These are phyloP conservation scores for Scaptomyza graminum DNA, from an alignment of 1,140 invertebrate species.

Conservation along the genomic window DNA sequence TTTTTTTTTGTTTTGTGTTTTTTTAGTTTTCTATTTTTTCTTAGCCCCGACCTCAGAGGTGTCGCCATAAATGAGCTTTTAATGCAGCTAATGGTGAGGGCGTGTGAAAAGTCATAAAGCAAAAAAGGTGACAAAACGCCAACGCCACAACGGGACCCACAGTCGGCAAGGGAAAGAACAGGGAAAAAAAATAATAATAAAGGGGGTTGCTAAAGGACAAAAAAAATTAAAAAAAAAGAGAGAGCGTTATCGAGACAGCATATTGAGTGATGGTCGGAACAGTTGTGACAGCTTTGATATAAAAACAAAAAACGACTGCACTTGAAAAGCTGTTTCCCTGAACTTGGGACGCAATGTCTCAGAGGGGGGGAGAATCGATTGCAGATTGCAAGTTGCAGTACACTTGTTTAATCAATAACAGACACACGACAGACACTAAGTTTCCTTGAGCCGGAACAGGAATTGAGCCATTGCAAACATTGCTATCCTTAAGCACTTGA, in stretches of 20 bases:
- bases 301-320: neutral
- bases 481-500: conserved; percentile 26
- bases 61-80: conserved; percentile 76
- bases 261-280: conserved; percentile 33
- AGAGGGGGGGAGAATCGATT: neutral
- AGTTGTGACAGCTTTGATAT: conserved; percentile 46
- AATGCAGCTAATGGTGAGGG: conserved; percentile 57
- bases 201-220: conserved; percentile 8
- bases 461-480: conserved; percentile 34
- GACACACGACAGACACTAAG: conserved; percentile 38
- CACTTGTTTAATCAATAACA: conserved; percentile 75
- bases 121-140: conserved; percentile 57
- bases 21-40: neutral
- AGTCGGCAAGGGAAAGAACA: neutral
- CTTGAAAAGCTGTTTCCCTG: conserved; percentile 3
- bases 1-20: neutral
- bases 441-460: conserved; percentile 41
- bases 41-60: conserved; percentile 40
- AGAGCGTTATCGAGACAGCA: conserved; percentile 34
- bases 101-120: conserved; percentile 76
- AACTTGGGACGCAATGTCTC: conserved; percentile 7
- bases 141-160: neutral
- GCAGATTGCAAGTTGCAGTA: conserved; percentile 37
- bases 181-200: neutral
- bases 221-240: neutral